phyloP scores from a whole-genome alignment of 2,888 invertebrate species.

The Bombylius discolor region DNA sequence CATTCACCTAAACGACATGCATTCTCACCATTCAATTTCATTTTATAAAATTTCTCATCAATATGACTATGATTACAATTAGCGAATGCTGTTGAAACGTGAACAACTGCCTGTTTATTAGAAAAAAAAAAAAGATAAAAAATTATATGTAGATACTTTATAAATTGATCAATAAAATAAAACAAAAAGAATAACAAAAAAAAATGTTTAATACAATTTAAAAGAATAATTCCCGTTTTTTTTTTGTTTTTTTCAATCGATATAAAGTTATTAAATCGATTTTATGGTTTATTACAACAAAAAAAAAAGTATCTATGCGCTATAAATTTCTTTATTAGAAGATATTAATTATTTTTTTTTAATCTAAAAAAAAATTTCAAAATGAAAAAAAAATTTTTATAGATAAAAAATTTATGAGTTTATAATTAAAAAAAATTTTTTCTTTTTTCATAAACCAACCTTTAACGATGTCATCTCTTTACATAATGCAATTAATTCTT shows the following conservation, averaged over 20 bases:
- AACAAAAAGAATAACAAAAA: not conserved
- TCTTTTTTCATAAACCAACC: slow-evolving; percentile 31
- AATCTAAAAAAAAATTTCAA: too few species aligned
- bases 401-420: too few species aligned
- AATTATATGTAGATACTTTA: too few species aligned
- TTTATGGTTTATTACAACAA: too few species aligned
- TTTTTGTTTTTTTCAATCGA: too few species aligned
- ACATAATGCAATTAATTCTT: slow-evolving; percentile 49
- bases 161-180: slow-evolving; percentile 7
- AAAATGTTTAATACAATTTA: not conserved
- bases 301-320: too few species aligned
- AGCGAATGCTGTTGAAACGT: slow-evolving; percentile 57
- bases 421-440: too few species aligned
- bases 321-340: too few species aligned
- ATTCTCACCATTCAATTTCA: slow-evolving; percentile 28
- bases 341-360: too few species aligned
- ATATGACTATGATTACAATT: slow-evolving; percentile 41
- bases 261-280: too few species aligned
- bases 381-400: too few species aligned
- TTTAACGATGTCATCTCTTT: slow-evolving; percentile 48
- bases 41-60: slow-evolving; percentile 34
- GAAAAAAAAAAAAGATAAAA: too few species aligned
- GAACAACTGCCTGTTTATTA: slow-evolving; percentile 39
- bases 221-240: not conserved
- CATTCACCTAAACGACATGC: slow-evolving; percentile 26